phyloP scores from a whole-genome alignment of 2,113 vertebrate species.

The Poecile atricapillus region DNA sequence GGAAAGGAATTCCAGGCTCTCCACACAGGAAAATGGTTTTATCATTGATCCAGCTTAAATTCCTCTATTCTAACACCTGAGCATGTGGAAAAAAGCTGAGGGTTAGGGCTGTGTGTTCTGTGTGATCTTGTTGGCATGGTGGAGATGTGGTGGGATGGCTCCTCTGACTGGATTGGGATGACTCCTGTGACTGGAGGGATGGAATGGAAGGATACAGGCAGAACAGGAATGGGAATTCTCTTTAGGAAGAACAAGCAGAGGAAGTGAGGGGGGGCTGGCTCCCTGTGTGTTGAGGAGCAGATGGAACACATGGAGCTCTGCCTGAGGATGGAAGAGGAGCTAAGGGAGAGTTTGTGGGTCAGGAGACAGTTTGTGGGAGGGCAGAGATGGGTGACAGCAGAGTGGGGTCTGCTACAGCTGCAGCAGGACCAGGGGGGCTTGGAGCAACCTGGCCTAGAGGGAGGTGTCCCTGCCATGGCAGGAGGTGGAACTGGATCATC shows the following conservation, averaged over 20 bases:
- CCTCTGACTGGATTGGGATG: background rate
- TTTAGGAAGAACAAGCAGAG: background rate
- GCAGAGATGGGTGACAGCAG: background rate
- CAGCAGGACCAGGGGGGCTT: background rate
- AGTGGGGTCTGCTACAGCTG: background rate
- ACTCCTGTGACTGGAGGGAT: background rate
- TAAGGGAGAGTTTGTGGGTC: background rate
- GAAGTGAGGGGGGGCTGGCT: background rate
- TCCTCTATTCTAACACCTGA: background rate
- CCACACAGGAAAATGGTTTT: background rate
- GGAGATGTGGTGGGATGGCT: background rate
- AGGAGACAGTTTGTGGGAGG: background rate
- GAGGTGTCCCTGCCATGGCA: background rate
- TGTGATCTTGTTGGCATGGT: accelerated
- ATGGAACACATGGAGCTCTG: background rate
- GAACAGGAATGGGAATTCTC: background rate
- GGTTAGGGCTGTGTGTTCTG: background rate
- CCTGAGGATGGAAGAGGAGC: background rate
- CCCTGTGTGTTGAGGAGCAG: background rate
- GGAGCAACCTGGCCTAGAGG: background rate
- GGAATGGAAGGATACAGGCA: background rate
- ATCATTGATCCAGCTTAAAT: background rate
- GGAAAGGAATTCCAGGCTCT: background rate
- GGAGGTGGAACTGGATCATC: background rate
- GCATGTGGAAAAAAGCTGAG: background rate